Conservation (phyloP, 1,140 invertebrate species). For the Meteorus sp. region DNA sequence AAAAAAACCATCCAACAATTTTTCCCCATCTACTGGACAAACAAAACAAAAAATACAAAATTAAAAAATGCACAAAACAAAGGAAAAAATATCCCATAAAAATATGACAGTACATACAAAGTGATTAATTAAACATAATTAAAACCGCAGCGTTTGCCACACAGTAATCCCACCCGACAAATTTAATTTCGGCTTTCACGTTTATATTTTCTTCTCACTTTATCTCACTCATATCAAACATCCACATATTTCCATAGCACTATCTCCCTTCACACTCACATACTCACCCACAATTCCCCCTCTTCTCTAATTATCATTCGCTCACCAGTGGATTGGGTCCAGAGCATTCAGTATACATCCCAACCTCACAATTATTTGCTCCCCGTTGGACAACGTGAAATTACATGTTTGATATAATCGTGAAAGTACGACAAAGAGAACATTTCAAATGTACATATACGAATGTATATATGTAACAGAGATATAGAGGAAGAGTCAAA, state of each 20-base stretch:
- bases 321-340: background rate
- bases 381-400: background rate
- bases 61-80: background rate
- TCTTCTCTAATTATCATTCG: too few relatives aligned
- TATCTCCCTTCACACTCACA: too few relatives aligned
- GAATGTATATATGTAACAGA: background rate
- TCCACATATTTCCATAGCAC: too few relatives aligned
- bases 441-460: background rate
- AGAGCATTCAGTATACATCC: background rate
- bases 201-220: too few relatives aligned
- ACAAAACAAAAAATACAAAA: too few relatives aligned
- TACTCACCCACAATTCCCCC: too few relatives aligned
- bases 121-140: constrained; percentile 41
- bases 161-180: constrained; percentile 38
- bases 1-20: too few relatives aligned
- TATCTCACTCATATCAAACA: too few relatives aligned
- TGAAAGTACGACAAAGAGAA: background rate
- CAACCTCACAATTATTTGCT: constrained; percentile 9
- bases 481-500: background rate
- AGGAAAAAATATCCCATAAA: constrained; percentile 1
- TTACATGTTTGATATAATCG: constrained; percentile 19
- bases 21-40: too few relatives aligned
- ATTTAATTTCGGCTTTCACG: constrained; percentile 38
- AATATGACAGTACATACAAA: constrained; percentile 2
- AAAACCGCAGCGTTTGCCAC: constrained; percentile 29